phyloP scores from a whole-genome alignment of 2,113 vertebrate genomes.

The Phaetusa simplex region DNA sequence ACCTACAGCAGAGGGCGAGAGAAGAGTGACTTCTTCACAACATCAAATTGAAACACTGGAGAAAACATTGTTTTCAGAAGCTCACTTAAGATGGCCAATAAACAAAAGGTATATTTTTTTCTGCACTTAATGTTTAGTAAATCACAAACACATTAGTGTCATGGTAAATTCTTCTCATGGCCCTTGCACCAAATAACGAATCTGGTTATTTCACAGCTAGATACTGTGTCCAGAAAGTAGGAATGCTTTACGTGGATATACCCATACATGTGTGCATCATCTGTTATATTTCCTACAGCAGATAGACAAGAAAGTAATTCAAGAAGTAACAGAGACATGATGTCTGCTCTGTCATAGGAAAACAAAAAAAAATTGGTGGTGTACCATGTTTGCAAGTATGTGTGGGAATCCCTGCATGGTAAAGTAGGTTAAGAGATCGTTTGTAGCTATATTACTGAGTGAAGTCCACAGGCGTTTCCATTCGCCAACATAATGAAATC shows the following conservation, averaged over 20 bases:
- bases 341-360: not conserved
- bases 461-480: not conserved
- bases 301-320: not conserved
- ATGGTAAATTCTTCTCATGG: not conserved
- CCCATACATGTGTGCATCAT: accelerated
- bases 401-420: not conserved
- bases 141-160: not conserved
- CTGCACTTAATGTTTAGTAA: not conserved
- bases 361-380: not conserved
- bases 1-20: not conserved
- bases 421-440: not conserved
- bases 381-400: not conserved
- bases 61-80: not conserved
- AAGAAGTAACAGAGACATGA: not conserved
- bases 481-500: not conserved
- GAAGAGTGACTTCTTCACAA: not conserved
- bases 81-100: not conserved
- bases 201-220: not conserved
- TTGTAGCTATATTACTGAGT: not conserved
- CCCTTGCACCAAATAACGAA: not conserved
- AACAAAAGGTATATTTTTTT: not conserved
- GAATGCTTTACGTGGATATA: not conserved
- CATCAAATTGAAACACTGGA: not conserved
- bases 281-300: not conserved
- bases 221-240: not conserved